Evolutionary conservation across 2,797 vertebrate species (phyloP).

Genomic region (Melanotaenia maccullochi): DNA sequence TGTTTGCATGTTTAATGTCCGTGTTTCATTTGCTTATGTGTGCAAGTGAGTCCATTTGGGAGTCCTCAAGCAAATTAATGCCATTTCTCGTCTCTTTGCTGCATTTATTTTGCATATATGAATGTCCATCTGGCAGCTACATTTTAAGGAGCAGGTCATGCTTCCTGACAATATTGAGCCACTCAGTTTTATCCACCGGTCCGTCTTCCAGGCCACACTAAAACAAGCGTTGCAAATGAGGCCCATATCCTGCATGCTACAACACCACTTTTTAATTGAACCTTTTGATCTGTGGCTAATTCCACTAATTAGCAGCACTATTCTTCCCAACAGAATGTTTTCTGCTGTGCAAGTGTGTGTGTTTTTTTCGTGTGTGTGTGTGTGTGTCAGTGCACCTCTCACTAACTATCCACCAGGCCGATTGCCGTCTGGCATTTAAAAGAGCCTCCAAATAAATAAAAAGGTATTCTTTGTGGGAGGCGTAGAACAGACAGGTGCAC

Average conservation of each 20-base stretch:
- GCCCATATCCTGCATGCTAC: constrained; percentile 46
- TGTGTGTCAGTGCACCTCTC: constrained; percentile 26
- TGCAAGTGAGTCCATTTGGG: constrained; percentile 29
- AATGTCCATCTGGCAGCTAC: background rate
- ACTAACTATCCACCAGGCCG: constrained; percentile 51
- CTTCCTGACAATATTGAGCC: background rate
- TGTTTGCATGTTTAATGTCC: constrained; percentile 34
- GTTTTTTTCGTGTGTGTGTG: background rate
- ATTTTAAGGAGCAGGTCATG: constrained; percentile 7
- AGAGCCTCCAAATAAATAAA: constrained; percentile 19
- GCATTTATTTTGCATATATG: constrained; percentile 7
- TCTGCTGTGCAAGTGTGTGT: constrained; percentile 9
- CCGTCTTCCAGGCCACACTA: constrained; percentile 1
- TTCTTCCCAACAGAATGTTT: constrained; percentile 69
- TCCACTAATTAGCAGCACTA: constrained; percentile 77
- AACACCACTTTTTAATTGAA: constrained; percentile 79
- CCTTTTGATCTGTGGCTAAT: constrained; percentile 83
- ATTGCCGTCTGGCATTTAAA: constrained; percentile 68
- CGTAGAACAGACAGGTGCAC: constrained; percentile 70
- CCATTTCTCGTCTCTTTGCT: constrained; percentile 23
- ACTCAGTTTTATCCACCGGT: constrained; percentile 16
- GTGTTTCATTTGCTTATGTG: constrained; percentile 25
- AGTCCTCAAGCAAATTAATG: constrained; percentile 50
- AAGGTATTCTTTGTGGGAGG: constrained; percentile 45
- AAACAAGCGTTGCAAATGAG: constrained; percentile 75